These are phyloP conservation scores for Isoperla grammatica DNA, from an alignment of 2,888 invertebrate species.

Conservation along the genomic window DNA sequence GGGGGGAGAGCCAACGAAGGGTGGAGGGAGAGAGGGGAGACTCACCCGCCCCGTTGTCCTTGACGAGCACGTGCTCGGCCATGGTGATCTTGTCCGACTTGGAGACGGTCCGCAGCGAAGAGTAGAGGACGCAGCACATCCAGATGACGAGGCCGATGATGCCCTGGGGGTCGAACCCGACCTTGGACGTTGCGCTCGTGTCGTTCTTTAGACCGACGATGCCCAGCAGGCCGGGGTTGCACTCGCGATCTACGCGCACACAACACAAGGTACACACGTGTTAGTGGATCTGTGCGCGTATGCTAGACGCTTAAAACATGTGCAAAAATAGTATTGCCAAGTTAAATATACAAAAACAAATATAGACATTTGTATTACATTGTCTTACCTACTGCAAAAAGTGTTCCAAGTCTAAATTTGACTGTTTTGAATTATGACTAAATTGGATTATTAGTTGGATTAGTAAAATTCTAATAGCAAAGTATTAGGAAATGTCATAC, in stretches of 20 bases:
- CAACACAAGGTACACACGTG: slow-evolving; percentile 15
- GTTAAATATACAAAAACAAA: too few species aligned
- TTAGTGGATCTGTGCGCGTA: not conserved
- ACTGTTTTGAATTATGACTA: too few species aligned
- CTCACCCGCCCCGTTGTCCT: slow-evolving; percentile 65
- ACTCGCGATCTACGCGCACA: slow-evolving; percentile 53
- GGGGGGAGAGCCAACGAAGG: too few species aligned
- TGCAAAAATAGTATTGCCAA: too few species aligned
- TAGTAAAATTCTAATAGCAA: too few species aligned
- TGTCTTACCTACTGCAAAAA: too few species aligned
- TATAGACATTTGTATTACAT: too few species aligned
- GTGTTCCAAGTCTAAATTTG: too few species aligned
- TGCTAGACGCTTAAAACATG: too few species aligned
- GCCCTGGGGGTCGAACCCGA: slow-evolving; percentile 79
- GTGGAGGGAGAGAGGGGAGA: too few species aligned
- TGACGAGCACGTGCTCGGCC: slow-evolving; percentile 70
- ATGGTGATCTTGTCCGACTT: slow-evolving; percentile 88
- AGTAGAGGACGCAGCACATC: slow-evolving; percentile 93
- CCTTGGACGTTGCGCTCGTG: slow-evolving; percentile 36
- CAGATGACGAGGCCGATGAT: slow-evolving; percentile 90
- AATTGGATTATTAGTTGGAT: too few species aligned
- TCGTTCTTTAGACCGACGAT: slow-evolving; percentile 37
- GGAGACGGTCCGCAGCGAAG: slow-evolving; percentile 90
- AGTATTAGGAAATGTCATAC: too few species aligned
- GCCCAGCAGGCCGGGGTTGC: slow-evolving; percentile 68